phyloP scores from a whole-genome alignment of 2,888 invertebrate genomes.

The Merodon equestris region DNA sequence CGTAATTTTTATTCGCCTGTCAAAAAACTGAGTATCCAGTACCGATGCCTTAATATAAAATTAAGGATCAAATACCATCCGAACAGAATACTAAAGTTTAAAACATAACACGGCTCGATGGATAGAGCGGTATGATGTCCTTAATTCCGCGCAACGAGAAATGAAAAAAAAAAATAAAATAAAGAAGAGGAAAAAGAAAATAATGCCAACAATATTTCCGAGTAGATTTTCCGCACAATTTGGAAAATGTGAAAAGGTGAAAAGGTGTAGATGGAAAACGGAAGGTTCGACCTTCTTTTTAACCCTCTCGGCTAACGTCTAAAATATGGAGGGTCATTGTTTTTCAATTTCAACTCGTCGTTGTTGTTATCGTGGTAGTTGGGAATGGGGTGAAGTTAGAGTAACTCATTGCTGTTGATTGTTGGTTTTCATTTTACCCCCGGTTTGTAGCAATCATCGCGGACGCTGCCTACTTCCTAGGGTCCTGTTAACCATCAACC shows the following conservation, averaged over 20 bases:
- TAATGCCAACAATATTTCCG: slow-evolving; percentile 29
- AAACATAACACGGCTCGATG: neutral
- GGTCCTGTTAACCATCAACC: slow-evolving; percentile 23
- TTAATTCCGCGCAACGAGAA: neutral
- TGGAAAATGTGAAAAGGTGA: slow-evolving; percentile 21
- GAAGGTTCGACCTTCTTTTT: slow-evolving; percentile 2
- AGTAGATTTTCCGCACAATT: slow-evolving; percentile 54
- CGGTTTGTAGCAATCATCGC: slow-evolving; percentile 52
- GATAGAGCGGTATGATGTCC: neutral
- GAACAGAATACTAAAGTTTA: slow-evolving; percentile 6
- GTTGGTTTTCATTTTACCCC: slow-evolving; percentile 51
- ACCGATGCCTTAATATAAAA: neutral
- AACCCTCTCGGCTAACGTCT: slow-evolving; percentile 13
- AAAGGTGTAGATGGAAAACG: slow-evolving; percentile 16
- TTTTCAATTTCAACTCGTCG: slow-evolving; percentile 39
- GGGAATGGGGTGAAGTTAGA: slow-evolving; percentile 17
- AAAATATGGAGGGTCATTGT: slow-evolving; percentile 35
- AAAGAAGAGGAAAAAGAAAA: too few species aligned
- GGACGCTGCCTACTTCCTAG: slow-evolving; percentile 20
- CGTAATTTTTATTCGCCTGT: slow-evolving; percentile 23
- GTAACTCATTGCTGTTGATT: slow-evolving; percentile 42
- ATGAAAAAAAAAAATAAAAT: neutral
- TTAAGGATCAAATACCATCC: neutral
- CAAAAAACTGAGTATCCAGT: slow-evolving; percentile 1
- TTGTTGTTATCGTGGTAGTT: neutral